Conservation (phyloP, 2,888 invertebrate genomes). For the Nezara viridula region DNA sequence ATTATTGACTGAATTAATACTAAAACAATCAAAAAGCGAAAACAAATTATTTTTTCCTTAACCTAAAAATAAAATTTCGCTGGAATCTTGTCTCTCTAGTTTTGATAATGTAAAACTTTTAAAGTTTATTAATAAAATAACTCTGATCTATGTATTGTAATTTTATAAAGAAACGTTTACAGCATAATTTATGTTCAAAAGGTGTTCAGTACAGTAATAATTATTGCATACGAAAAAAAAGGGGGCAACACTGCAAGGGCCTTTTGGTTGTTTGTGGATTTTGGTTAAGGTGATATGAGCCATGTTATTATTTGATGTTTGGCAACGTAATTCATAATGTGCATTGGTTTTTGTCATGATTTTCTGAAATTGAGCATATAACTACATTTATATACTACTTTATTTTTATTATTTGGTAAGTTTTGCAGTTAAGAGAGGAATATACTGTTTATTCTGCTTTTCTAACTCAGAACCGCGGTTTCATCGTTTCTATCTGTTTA, state of each 20-base stretch:
- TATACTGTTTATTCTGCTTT: background rate
- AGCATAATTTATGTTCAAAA: too few species aligned
- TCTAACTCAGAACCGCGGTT: background rate
- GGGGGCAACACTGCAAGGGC: background rate
- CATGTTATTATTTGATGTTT: conserved; percentile 18
- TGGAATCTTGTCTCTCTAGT: too few species aligned
- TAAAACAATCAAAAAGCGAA: too few species aligned
- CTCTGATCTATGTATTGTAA: too few species aligned
- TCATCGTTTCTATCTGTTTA: background rate
- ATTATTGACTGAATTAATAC: too few species aligned
- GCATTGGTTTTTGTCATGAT: background rate
- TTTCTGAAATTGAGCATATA: background rate
- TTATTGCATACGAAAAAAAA: background rate
- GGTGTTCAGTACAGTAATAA: too few species aligned
- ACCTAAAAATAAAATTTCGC: too few species aligned
- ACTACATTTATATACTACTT: background rate
- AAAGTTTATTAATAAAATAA: too few species aligned
- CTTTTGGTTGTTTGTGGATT: conserved; percentile 20
- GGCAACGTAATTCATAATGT: background rate
- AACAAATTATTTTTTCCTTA: too few species aligned
- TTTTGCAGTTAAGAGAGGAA: background rate
- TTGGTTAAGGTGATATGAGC: background rate
- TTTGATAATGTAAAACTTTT: too few species aligned
- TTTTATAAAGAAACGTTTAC: too few species aligned
- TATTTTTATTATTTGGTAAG: background rate